Conservation (phyloP, 2,797 vertebrate species). For the Zalophus californianus region DNA sequence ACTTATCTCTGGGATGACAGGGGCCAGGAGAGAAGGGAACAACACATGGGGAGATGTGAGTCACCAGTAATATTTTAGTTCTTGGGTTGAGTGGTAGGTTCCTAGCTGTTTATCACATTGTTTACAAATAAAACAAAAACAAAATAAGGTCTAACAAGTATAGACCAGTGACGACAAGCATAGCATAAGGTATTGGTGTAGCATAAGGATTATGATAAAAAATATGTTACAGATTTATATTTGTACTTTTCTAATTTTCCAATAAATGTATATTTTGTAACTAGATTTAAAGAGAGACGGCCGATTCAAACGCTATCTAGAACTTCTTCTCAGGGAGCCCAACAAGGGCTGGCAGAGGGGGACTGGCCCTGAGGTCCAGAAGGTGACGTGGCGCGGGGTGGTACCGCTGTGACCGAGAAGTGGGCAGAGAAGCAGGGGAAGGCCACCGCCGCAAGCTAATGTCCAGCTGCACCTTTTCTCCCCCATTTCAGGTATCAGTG, state of each 20-base stretch:
- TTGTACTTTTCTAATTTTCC: background rate
- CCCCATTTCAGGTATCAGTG: background rate
- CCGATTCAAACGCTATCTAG: background rate
- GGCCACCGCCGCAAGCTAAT: background rate
- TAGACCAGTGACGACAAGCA: background rate
- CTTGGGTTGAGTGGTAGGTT: background rate
- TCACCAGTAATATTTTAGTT: slow-evolving; percentile 12
- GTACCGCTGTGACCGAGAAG: too few relatives aligned
- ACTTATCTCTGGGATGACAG: background rate
- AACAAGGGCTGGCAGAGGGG: background rate
- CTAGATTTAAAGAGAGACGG: background rate
- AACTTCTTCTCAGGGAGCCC: background rate
- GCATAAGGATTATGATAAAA: background rate
- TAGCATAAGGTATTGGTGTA: too few relatives aligned
- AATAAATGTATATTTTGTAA: background rate
- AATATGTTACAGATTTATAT: background rate
- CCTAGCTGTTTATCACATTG: background rate
- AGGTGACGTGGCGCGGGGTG: background rate
- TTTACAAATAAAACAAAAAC: slow-evolving; percentile 38
- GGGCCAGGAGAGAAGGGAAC: background rate
- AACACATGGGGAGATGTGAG: background rate
- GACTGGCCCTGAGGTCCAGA: background rate
- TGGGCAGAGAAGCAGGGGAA: too few relatives aligned
- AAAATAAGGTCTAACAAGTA: background rate
- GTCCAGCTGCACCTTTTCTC: background rate